Conservation (phyloP, 1,140 invertebrate species). For the Archivesica marissinica region DNA sequence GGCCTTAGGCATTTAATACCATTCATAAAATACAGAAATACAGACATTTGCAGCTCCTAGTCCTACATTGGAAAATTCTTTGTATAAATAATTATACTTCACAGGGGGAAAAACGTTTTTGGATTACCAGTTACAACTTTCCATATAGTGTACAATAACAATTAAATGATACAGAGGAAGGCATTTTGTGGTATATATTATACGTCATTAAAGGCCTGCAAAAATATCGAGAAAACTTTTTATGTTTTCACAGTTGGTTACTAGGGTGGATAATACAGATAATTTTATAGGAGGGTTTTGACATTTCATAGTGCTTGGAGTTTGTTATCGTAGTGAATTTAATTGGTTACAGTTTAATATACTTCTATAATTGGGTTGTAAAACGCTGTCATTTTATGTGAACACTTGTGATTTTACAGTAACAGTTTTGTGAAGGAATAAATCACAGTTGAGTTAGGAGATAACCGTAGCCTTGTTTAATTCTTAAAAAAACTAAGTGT, state of each 20-base stretch:
- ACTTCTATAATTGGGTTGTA: too few relatives aligned
- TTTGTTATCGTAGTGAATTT: neutral
- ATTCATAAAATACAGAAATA: neutral
- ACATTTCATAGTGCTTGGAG: conserved; percentile 25
- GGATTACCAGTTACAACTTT: neutral
- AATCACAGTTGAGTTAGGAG: too few relatives aligned
- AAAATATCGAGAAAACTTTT: neutral
- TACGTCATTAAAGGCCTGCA: neutral
- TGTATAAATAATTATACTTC: conserved; percentile 26
- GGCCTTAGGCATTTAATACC: too few relatives aligned
- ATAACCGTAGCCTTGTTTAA: too few relatives aligned
- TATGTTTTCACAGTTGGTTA: conserved; percentile 11
- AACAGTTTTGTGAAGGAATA: too few relatives aligned
- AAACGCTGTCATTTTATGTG: too few relatives aligned
- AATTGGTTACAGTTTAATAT: conserved; percentile 15
- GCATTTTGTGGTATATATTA: neutral
- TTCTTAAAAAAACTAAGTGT: neutral
- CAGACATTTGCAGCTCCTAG: neutral
- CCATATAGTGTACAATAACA: neutral
- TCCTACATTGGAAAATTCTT: too few relatives aligned
- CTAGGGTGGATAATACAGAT: conserved; percentile 16
- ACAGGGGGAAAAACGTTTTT: neutral
- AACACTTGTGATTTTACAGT: too few relatives aligned
- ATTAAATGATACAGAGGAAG: neutral
- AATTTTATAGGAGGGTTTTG: conserved; percentile 19